Percentiles rank a stretch among this genome's conserved stretches.
phyloP scores from a whole-genome alignment of 2,797 vertebrate species.

The Enteromius mattozi region DNA sequence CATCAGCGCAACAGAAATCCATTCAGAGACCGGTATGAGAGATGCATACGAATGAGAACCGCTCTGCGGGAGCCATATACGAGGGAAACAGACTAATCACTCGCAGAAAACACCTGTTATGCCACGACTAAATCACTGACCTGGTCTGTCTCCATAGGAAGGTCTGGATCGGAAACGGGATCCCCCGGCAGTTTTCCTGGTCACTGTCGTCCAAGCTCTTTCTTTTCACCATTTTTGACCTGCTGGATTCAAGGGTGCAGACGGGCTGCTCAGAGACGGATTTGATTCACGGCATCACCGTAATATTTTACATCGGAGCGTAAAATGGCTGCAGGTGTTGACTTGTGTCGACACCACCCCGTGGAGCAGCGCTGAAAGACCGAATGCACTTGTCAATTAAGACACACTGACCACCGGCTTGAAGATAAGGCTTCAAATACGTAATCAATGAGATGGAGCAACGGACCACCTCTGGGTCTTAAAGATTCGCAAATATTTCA shows the following conservation, averaged over 20 bases:
- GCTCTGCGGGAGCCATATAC: neutral
- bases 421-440: conserved; percentile 42
- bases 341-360: conserved; percentile 46
- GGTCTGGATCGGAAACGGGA: conserved; percentile 97
- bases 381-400: conserved; percentile 19
- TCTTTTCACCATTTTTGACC: conserved; percentile 90
- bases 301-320: conserved; percentile 68
- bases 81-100: neutral
- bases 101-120: conserved; percentile 76
- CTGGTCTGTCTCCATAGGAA: conserved; percentile 99
- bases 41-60: conserved; percentile 33
- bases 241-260: conserved; percentile 28
- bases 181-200: conserved; percentile 90
- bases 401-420: conserved; percentile 1
- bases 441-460: conserved; percentile 37
- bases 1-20: conserved; percentile 23
- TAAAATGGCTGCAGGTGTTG: conserved; percentile 86
- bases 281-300: conserved; percentile 72
- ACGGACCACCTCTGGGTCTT: conserved; percentile 29
- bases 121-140: conserved; percentile 72
- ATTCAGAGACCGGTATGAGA: conserved; percentile 15
- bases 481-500: conserved; percentile 2
- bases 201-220: conserved; percentile 96
- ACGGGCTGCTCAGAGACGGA: conserved; percentile 50
- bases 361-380: conserved; percentile 22